Evolutionary conservation across 2,797 vertebrate species (phyloP), one percentile per base, ranked within the genome.

Genomic region (Helostoma temminkii): DNA sequence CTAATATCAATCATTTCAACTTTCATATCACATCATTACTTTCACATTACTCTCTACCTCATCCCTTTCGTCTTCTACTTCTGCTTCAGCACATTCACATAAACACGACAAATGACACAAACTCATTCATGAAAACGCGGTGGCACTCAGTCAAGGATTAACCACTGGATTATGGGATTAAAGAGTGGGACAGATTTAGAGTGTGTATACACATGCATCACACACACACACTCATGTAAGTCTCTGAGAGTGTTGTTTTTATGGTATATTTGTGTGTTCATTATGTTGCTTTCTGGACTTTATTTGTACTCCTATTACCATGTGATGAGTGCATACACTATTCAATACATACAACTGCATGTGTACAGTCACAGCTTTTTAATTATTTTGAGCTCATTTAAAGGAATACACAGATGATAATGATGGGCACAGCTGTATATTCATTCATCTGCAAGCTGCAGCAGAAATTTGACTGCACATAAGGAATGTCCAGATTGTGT

Each of bases 161-260:
- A 75, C 71, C 48, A 14, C 63, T 81, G 84, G 86, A 90, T 92
- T 92, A 91, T 74, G 28, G 66, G 91, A 87, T 91, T 91, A 89
- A 64, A 72, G 75, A 60, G 63, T 19, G 70, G 71, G 70, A 66
- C 81, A 82, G 82, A 87, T 88, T 87, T 80, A 59, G 57, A 53
- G 57, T 34, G 62, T 69, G 22, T 67, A 57, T 57, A 67, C 52
- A 75, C 69, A 73, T 30, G 15, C 24, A 61, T 34, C 59, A n/a
- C 36, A 45, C 63, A 57, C 61, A 25, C 53, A 39, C n/a, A 50
- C 28, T 24, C 46, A 64, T 37, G 3, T 3, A 71, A 39, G 26
- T 60, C 9, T 54, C 9, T 66, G 5, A 24, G 18, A 55, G 26
- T 57, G 18, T 28, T 56, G 26, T 61, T 60, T 55, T 58, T 36